Evolutionary conservation across 1,140 invertebrate genomes (phyloP).

Genomic region (Papilio dardanus): DNA sequence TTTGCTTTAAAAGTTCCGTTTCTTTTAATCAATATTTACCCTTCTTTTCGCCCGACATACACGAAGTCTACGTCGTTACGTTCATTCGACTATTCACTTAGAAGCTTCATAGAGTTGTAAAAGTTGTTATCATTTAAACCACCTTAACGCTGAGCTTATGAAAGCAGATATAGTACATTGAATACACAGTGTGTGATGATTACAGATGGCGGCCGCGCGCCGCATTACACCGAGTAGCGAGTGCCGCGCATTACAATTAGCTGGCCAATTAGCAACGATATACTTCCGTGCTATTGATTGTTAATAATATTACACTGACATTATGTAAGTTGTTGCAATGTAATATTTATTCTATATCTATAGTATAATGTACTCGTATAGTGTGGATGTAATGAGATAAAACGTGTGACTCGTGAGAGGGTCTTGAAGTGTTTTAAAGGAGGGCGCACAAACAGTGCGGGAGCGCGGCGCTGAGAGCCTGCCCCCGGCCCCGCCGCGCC

Average conservation of each 20-base stretch:
- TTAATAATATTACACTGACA: neutral
- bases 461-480: neutral
- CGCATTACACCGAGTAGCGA: conserved; percentile 2
- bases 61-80: too few relatives aligned
- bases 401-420: neutral
- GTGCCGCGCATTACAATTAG: neutral
- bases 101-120: neutral
- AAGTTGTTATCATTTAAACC: neutral
- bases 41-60: neutral
- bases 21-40: neutral
- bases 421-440: neutral
- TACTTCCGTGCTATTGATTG: neutral
- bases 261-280: neutral
- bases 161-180: neutral
- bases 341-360: neutral
- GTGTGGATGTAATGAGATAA: neutral
- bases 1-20: neutral
- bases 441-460: neutral
- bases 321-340: neutral
- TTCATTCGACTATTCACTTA: too few relatives aligned
- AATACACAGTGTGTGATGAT: neutral
- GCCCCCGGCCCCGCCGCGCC: neutral
- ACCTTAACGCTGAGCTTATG: neutral
- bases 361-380: neutral
- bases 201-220: neutral